phyloP scores from a whole-genome alignment of 2,113 vertebrate genomes.

The Spea multiplicata region DNA sequence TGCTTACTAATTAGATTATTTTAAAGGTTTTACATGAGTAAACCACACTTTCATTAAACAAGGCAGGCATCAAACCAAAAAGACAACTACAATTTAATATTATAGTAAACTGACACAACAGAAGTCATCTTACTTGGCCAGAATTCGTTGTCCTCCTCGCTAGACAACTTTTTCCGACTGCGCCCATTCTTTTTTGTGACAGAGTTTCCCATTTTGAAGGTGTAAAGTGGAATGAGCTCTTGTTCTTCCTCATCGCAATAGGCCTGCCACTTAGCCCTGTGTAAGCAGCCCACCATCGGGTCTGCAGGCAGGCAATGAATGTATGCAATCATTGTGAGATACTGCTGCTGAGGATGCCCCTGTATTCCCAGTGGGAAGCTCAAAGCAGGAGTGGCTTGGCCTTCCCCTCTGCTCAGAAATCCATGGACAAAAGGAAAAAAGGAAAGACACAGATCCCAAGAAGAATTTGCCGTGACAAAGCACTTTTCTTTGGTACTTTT shows the following conservation, averaged over 20 bases:
- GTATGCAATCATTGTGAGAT: slow-evolving; percentile 76
- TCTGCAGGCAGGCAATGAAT: slow-evolving; percentile 72
- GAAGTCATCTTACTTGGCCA: slow-evolving; percentile 75
- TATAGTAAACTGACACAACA: too few relatives aligned
- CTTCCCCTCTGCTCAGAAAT: slow-evolving; percentile 49
- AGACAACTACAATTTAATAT: too few relatives aligned
- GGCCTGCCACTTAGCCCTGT: slow-evolving; percentile 63
- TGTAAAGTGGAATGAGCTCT: slow-evolving; percentile 63
- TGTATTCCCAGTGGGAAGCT: slow-evolving; percentile 60
- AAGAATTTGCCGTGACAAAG: slow-evolving; percentile 34
- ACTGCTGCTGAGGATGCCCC: slow-evolving; percentile 51
- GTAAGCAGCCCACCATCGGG: slow-evolving; percentile 73
- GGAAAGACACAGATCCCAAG: not conserved
- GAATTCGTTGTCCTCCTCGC: slow-evolving; percentile 69
- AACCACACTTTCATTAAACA: too few relatives aligned
- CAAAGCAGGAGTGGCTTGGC: slow-evolving; percentile 57
- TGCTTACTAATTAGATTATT: too few relatives aligned
- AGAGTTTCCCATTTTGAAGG: slow-evolving; percentile 72
- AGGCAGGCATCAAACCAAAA: too few relatives aligned
- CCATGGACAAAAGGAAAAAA: not conserved
- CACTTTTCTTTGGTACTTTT: slow-evolving; percentile 26
- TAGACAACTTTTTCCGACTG: slow-evolving; percentile 69
- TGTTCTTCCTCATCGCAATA: slow-evolving; percentile 69
- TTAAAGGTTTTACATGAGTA: too few relatives aligned
- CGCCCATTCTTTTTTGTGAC: slow-evolving; percentile 60